Base-by-base conservation (phyloP, 2,113 vertebrate species). In the Jaculus jaculus region DNA sequence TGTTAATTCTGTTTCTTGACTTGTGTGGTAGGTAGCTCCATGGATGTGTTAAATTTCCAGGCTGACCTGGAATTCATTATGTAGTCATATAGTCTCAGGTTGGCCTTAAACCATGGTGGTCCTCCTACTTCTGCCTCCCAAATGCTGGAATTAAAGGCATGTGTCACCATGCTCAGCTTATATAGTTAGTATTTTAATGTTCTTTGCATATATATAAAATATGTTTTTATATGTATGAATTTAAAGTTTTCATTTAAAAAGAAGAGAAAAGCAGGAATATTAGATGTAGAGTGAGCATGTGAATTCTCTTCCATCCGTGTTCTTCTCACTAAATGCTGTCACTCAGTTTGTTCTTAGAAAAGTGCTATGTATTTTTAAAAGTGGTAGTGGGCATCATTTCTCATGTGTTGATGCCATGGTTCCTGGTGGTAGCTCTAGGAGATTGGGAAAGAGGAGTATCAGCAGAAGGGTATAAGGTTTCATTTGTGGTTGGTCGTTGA, bases 211-310 rank as follows among this genome's bases (percentile, higher is more conserved):
- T 37, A 63, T 39, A 39, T 20, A 4, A 54, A 54, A 54, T 54
- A 54, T 51, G 51, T 51, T 8, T 51, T 17, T 69, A 15, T 66
- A 73, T 71, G 23, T 79, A 92, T 63, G 82, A 79, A 30, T 84
- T 90, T 68, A 69, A 91, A 89, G 54, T 84, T 6, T 47, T 90
- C 3, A 26, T 86, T 87, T 69, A 8, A 39, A 47, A 91, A 79
- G 37, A 4, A 84, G 68, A 85, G 30, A 82, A 32, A n/a, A 60
- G 37, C 47, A 51, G 32, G 37, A 26, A 7, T 3, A 26, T 26
- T 60, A 51, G 47, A 23, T 8, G 63, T 58, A 30, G 12, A 60
- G 16, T 60, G 7, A 15, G 2, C 42, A 61, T 18, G 16, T 47
- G 24, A 42, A 24, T n/a, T 71, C 34, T 39, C 87, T 91, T 78